Evolutionary conservation across 2,113 vertebrate species (phyloP), one percentile per base, ranked within the genome.

Genomic region (Rhinogobius similis): DNA sequence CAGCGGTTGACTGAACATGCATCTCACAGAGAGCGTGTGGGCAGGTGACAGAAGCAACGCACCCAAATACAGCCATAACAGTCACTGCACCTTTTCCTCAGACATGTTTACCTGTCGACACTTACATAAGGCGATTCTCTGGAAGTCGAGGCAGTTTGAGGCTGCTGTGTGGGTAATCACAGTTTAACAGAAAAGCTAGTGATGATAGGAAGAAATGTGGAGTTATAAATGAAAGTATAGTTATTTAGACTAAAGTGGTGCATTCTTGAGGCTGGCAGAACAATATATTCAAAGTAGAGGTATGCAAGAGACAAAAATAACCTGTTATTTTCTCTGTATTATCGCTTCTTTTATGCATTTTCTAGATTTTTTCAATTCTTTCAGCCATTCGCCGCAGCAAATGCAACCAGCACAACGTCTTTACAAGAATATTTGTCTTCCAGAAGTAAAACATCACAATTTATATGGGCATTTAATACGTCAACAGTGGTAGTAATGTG

Each of bases 1-100:
- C 76, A 85, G 83, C 70, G 67, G 72, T 77, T 82, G 64, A 88
- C 84, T 82, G 62, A 73, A 85, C 58, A 63, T 32, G 82, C 70
- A 67, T 80, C 73, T 80, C 67, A 53, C 39, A 62, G 67, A 53
- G 64, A 62, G 18, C 10, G 23, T 46, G 48, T 62, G 23, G 38
- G 41, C 62, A 21, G 38, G 67, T 48, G 64, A 18, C n/a, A 29
- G 26, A 29, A 20, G 10, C 59, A 29, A 27, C 21, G 18, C 12
- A n/a, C 29, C 23, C 14, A 59, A 29, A 59, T 10, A 59, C 56
- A 20, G 16, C 12, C 4, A 10, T 53, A 24, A 53, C n/a, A n/a
- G 23, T 14, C 52, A 27, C 53, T 9, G 20, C 48, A 52, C 4
- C 58, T 12, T 4, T 20, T 61, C 58, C 18, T n/a, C 27, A 10